Evolutionary conservation across 1,140 invertebrate genomes (phyloP).

Genomic region (Drosophila varians): DNA sequence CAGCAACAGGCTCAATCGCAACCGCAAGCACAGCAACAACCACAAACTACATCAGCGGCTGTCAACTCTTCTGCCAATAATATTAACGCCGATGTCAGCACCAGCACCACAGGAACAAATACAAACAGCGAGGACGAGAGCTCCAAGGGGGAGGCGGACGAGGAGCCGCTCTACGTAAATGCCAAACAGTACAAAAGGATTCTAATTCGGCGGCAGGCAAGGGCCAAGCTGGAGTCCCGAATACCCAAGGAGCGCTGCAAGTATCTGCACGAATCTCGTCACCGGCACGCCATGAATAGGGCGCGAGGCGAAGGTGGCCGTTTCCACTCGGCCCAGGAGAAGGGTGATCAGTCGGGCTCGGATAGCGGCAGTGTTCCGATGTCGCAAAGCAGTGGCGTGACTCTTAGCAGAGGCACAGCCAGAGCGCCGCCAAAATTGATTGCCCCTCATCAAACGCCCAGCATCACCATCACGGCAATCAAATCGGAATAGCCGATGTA

Average conservation of each 20-base stretch:
- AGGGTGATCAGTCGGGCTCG: conserved; percentile 56
- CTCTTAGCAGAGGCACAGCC: conserved; percentile 58
- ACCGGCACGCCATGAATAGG: conserved; percentile 98
- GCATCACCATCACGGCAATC: conserved; percentile 80
- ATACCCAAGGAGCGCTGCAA: conserved; percentile 99
- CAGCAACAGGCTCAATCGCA: conserved; percentile 43
- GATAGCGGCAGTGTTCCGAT: conserved; percentile 47
- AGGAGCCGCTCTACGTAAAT: conserved; percentile 99
- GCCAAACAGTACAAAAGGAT: conserved; percentile 98
- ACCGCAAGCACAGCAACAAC: conserved; percentile 34
- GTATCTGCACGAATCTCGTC: conserved; percentile 99
- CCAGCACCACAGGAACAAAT: conserved; percentile 71
- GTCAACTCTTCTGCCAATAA: conserved; percentile 26
- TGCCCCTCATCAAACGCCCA: conserved; percentile 80
- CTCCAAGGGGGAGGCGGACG: conserved; percentile 88
- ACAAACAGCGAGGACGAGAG: conserved; percentile 72
- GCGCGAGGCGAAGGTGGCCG: conserved; percentile 97
- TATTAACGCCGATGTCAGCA: conserved; percentile 57
- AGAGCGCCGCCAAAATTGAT: conserved; percentile 75
- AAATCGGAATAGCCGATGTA: conserved; percentile 58
- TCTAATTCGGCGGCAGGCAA: conserved; percentile 93
- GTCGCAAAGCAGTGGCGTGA: conserved; percentile 45
- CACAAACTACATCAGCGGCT: conserved; percentile 8
- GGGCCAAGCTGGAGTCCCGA: conserved; percentile 96
- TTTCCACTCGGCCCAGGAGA: conserved; percentile 90